Conservation (phyloP, 1,140 invertebrate species). For the Eurosta solidaginis region DNA sequence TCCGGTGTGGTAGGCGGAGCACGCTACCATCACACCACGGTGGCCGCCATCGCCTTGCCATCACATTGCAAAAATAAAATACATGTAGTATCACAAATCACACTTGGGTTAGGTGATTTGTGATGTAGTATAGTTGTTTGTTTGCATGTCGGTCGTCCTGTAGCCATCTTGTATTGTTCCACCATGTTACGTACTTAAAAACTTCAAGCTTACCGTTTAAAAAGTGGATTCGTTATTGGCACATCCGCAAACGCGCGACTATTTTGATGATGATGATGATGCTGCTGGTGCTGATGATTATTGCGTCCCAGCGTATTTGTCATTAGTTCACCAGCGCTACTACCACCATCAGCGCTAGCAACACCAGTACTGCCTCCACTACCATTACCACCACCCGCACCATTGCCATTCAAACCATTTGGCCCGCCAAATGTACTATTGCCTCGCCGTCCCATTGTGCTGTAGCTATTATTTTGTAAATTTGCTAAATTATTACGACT, state of each 20-base stretch:
- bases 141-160: too few relatives aligned
- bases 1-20: too few relatives aligned
- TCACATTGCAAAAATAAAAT: too few relatives aligned
- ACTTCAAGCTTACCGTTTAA: conserved; percentile 47
- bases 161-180: too few relatives aligned
- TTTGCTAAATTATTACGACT: conserved; percentile 54
- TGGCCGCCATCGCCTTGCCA: too few relatives aligned
- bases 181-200: too few relatives aligned
- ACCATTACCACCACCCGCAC: background rate
- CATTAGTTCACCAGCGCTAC: background rate
- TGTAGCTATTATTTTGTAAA: conserved; percentile 61
- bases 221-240: conserved; percentile 65
- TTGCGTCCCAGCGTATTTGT: conserved; percentile 56
- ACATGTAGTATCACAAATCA: too few relatives aligned
- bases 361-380: background rate
- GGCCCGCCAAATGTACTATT: conserved; percentile 57
- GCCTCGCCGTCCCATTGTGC: conserved; percentile 62
- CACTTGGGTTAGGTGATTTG: too few relatives aligned
- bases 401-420: conserved; percentile 2
- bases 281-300: conserved; percentile 48
- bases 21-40: too few relatives aligned
- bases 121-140: too few relatives aligned
- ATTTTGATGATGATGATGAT: conserved; percentile 46
- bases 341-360: conserved; percentile 36
- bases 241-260: conserved; percentile 58